Percentiles rank a stretch among this genome's conserved stretches.
Conservation (phyloP, 2,113 vertebrate species). For the Hepsetus odoe region DNA sequence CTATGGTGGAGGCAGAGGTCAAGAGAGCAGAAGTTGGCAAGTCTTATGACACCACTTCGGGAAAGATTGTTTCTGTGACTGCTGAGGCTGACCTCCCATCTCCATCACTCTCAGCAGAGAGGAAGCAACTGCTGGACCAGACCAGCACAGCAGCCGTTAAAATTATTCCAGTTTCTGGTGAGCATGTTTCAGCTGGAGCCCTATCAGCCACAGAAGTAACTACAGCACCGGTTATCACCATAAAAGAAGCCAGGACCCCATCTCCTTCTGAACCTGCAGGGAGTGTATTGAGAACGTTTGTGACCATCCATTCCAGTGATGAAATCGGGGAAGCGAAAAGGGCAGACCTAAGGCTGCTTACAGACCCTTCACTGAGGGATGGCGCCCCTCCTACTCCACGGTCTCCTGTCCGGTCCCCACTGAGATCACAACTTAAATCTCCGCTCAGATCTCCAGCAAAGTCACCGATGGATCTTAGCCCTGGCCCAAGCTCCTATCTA, state of each 20-base stretch:
- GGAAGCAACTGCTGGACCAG: conserved; percentile 61
- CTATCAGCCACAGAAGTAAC: conserved; percentile 34
- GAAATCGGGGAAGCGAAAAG: conserved; percentile 52
- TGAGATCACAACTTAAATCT: conserved; percentile 36
- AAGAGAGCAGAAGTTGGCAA: conserved; percentile 78
- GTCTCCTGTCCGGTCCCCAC: conserved; percentile 30
- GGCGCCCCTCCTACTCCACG: conserved; percentile 59
- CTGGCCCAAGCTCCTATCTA: conserved; percentile 78
- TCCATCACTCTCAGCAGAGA: conserved; percentile 59
- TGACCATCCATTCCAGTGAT: not conserved
- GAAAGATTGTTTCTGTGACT: conserved; percentile 84
- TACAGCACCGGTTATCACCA: conserved; percentile 69
- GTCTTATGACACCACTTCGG: conserved; percentile 83
- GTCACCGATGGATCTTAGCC: conserved; percentile 77
- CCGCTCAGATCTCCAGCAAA: conserved; percentile 60
- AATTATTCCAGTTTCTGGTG: conserved; percentile 58
- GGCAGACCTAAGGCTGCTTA: conserved; percentile 62
- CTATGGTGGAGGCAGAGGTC: conserved; percentile 70
- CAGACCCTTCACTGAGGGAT: conserved; percentile 66
- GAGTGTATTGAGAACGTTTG: not conserved
- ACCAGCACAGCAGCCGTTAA: conserved; percentile 62
- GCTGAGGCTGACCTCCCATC: conserved; percentile 67
- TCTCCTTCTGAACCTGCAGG: conserved; percentile 58
- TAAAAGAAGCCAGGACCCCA: conserved; percentile 79
- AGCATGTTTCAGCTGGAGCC: conserved; percentile 73